A percentile compares a stretch with the other conserved stretches of the same genome.
Evolutionary conservation across 1,140 invertebrate species (phyloP).

Genomic region (Cydia amplana): DNA sequence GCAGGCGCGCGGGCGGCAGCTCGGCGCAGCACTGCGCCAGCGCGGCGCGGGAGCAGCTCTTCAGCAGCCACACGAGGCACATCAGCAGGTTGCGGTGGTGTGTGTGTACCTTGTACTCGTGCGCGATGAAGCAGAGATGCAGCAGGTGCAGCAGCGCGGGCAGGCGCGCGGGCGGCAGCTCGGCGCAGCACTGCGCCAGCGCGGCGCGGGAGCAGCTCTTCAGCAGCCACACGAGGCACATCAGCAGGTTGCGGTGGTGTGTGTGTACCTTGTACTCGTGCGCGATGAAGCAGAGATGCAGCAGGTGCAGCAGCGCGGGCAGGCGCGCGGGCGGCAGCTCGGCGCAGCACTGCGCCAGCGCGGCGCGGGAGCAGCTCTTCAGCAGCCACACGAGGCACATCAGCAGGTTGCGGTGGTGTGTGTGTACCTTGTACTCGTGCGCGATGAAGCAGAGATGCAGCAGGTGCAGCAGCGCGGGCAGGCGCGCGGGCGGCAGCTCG

Average conservation of each 20-base stretch:
- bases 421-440: too few relatives aligned
- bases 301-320: slow-evolving; percentile 89
- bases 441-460: slow-evolving; percentile 92
- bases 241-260: slow-evolving; percentile 91
- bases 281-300: slow-evolving; percentile 91
- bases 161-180: slow-evolving; percentile 86
- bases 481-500: slow-evolving; percentile 85
- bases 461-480: slow-evolving; percentile 91
- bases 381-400: slow-evolving; percentile 95
- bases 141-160: slow-evolving; percentile 91
- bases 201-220: slow-evolving; percentile 91
- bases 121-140: slow-evolving; percentile 91
- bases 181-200: slow-evolving; percentile 89
- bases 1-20: slow-evolving; percentile 85
- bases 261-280: too few relatives aligned
- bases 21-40: slow-evolving; percentile 91
- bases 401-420: slow-evolving; percentile 91
- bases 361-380: slow-evolving; percentile 90
- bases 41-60: slow-evolving; percentile 89
- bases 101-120: too few relatives aligned
- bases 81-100: slow-evolving; percentile 91
- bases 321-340: slow-evolving; percentile 88
- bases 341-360: slow-evolving; percentile 88
- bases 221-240: slow-evolving; percentile 95
- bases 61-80: slow-evolving; percentile 95